Base-by-base conservation (phyloP, 2,888 invertebrate genomes). In the Drosophila meridionalis region DNA sequence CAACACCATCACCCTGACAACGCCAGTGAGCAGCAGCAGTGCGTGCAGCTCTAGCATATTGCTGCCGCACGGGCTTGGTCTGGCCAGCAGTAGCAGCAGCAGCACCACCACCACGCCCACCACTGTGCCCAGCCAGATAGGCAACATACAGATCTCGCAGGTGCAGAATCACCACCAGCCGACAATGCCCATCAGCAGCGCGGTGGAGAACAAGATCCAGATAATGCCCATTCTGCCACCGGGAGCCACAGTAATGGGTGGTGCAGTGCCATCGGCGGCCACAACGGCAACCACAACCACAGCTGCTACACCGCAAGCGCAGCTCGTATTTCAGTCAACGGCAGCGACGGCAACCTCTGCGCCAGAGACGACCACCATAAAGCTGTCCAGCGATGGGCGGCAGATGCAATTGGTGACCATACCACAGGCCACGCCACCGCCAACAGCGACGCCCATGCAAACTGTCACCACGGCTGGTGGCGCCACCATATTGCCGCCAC, bases 71-170 rank as follows among this genome's bases (percentile, higher is more conserved):
- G 70, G 84, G 2, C 68, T 80, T 6, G 70, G 76, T 0, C 28
- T 76, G 8, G 9, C 69, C 48, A 67, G 59, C 55, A 67, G 56
- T 28, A 59, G 28, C 52, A 57, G 47, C 64, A 83, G 50, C 50
- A 32, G 0, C 48, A 50, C 2, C 50, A 69, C 20, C 48, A 62
- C 79, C 6, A 89, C 90, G 5, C 72, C 91, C 0, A 82, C 92
- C 69, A 86, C 92, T 62, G 93, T 93, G 77, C 93, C 93, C 73
- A 93, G 93, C 75, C 93, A 93, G 82, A 93, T 93, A 72, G 93
- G 93, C 75, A 93, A 93, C 67, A 93, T 93, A 73, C 93, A 93
- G 82, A 93, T 93, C 74, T 93, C 93, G 28, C 93, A 93, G 86
- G 92, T 90, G 63, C 84, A 89, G 58, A 79, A 87, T 68, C 90